Percentiles rank a stretch among this genome's conserved stretches.
phyloP scores from a whole-genome alignment of 1,140 invertebrate species.

The Drosophila yakuba region DNA sequence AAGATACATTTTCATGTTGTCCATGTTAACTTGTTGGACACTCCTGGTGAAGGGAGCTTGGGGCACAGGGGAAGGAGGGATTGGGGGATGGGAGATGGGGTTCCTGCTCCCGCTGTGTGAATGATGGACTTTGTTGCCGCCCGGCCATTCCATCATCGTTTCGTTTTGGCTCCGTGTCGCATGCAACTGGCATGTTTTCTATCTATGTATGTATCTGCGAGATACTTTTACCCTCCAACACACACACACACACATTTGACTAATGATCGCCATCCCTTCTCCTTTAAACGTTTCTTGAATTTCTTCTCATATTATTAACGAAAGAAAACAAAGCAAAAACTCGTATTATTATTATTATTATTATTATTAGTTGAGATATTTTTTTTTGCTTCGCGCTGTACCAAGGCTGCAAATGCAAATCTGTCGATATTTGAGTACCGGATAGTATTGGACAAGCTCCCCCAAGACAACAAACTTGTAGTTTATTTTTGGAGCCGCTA shows the following conservation, averaged over 20 bases:
- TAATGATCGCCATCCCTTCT: constrained; percentile 60
- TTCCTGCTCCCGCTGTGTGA: constrained; percentile 74
- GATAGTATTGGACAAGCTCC: constrained; percentile 42
- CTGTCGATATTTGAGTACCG: constrained; percentile 26
- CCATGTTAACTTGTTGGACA: constrained; percentile 69
- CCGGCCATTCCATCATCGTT: constrained; percentile 55
- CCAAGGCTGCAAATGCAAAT: constrained; percentile 53
- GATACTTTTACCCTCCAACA: constrained; percentile 72
- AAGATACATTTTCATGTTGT: constrained; percentile 75
- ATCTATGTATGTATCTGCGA: constrained; percentile 77
- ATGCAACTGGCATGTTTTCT: constrained; percentile 72
- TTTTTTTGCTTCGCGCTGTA: not conserved
- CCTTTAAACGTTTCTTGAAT: constrained; percentile 70
- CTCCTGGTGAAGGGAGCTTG: constrained; percentile 18
- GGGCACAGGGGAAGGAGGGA: not conserved
- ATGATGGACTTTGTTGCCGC: constrained; percentile 81
- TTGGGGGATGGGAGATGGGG: constrained; percentile 24
- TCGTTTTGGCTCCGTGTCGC: constrained; percentile 58
- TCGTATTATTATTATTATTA: constrained; percentile 54
- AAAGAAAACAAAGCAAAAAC: constrained; percentile 30
- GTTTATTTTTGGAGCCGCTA: constrained; percentile 82
- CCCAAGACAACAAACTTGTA: constrained; percentile 57
- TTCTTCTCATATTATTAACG: constrained; percentile 71
- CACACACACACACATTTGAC: constrained; percentile 52
- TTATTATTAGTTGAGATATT: constrained; percentile 55